Percentiles rank a stretch among this genome's conserved stretches.
Conservation (phyloP, 2,797 vertebrate genomes). For the Chloroceryle inda region DNA sequence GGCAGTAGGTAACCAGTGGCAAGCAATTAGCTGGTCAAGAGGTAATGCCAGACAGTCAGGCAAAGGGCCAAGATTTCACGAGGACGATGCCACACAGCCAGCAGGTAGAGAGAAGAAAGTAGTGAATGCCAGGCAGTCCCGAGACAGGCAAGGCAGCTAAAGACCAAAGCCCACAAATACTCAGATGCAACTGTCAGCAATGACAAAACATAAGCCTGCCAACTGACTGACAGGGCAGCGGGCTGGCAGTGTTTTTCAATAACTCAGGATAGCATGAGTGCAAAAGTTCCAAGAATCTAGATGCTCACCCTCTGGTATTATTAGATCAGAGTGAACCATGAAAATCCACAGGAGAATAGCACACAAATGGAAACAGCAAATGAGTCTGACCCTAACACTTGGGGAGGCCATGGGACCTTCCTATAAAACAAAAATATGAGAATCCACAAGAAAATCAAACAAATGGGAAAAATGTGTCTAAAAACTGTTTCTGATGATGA, state of each 20-base stretch:
- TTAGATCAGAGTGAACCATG: slow-evolving; percentile 73
- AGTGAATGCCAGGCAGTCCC: slow-evolving; percentile 61
- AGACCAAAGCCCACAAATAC: slow-evolving; percentile 46
- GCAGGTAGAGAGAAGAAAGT: slow-evolving; percentile 53
- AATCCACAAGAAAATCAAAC: slow-evolving; percentile 84
- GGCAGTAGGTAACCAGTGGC: slow-evolving; percentile 26
- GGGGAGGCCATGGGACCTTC: slow-evolving; percentile 76
- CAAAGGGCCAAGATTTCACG: slow-evolving; percentile 66
- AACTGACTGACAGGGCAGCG: slow-evolving; percentile 20
- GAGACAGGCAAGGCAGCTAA: slow-evolving; percentile 33
- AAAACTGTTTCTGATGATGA: slow-evolving; percentile 80
- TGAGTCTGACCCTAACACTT: slow-evolving; percentile 79
- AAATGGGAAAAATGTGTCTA: slow-evolving; percentile 80
- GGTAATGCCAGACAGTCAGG: slow-evolving; percentile 73
- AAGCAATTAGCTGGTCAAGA: slow-evolving; percentile 60
- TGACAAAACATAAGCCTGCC: slow-evolving; percentile 42
- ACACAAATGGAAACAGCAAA: slow-evolving; percentile 83
- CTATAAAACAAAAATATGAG: slow-evolving; percentile 81
- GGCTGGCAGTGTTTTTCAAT: slow-evolving; percentile 60
- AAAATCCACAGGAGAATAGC: slow-evolving; percentile 80
- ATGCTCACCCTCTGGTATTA: slow-evolving; percentile 74
- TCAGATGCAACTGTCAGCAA: slow-evolving; percentile 27
- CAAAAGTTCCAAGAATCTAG: slow-evolving; percentile 71
- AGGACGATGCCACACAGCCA: slow-evolving; percentile 48
- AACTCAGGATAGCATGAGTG: slow-evolving; percentile 58